A percentile compares a stretch with the other conserved stretches of the same genome.
These are phyloP conservation scores for Pachypanchax playfairii DNA, from an alignment of 2,113 vertebrate species.

Conservation along the genomic window DNA sequence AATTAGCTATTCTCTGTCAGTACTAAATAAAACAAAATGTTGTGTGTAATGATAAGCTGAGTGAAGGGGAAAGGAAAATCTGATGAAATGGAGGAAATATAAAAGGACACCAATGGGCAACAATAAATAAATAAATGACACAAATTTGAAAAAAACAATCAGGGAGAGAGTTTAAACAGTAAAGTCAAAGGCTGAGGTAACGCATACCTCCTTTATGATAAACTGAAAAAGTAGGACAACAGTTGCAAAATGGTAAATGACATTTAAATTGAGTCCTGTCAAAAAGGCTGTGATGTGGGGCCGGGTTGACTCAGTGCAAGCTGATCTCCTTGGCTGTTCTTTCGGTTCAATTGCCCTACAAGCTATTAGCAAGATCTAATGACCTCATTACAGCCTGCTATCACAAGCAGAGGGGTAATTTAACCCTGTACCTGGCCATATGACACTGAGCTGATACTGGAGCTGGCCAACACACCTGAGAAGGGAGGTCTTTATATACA, in stretches of 20 bases:
- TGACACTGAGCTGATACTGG: slow-evolving; percentile 53
- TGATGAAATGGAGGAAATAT: too few relatives aligned
- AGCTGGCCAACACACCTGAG: slow-evolving; percentile 60
- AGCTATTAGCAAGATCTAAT: slow-evolving; percentile 90
- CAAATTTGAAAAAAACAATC: background rate
- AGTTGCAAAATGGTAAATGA: background rate
- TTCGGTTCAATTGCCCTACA: slow-evolving; percentile 84
- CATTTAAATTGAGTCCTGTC: background rate
- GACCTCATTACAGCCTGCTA: slow-evolving; percentile 90
- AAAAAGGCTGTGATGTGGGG: slow-evolving; percentile 20
- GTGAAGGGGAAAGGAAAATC: too few relatives aligned
- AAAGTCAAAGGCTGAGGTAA: background rate
- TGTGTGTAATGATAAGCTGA: too few relatives aligned
- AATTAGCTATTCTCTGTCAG: too few relatives aligned
- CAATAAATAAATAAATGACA: background rate
- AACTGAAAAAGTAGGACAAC: slow-evolving; percentile 3
- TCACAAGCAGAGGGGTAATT: slow-evolving; percentile 66
- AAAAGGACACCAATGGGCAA: too few relatives aligned
- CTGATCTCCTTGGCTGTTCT: slow-evolving; percentile 76
- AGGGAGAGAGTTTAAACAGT: background rate
- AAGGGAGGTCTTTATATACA: slow-evolving; percentile 2
- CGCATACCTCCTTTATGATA: background rate
- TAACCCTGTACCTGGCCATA: slow-evolving; percentile 65
- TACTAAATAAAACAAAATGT: too few relatives aligned
- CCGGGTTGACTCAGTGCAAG: slow-evolving; percentile 41